These are phyloP conservation scores for Colistium nudipinnis DNA, from an alignment of 2,113 vertebrate genomes.

Conservation along the genomic window DNA sequence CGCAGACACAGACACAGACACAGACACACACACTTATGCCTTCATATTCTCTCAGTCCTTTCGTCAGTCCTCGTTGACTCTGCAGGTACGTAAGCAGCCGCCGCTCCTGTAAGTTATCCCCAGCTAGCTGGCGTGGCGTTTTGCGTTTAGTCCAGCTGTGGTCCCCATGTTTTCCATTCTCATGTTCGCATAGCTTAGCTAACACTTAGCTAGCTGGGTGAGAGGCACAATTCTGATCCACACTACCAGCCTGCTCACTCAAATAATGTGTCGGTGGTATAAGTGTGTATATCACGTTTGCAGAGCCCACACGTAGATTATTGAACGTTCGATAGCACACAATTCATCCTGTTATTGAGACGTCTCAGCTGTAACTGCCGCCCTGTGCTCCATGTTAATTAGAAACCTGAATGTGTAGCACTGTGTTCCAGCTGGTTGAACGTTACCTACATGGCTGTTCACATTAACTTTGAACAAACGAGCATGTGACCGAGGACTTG, in stretches of 20 bases:
- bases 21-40: slow-evolving; percentile 18
- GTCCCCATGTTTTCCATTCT: slow-evolving; percentile 23
- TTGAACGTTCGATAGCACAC: neutral
- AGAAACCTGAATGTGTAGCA: slow-evolving; percentile 25
- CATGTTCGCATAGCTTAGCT: slow-evolving; percentile 23
- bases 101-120: neutral
- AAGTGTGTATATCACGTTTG: accelerated
- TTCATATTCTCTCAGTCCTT: neutral
- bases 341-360: neutral
- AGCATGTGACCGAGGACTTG: slow-evolving; percentile 72
- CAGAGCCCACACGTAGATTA: neutral
- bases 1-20: neutral
- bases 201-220: neutral
- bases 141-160: slow-evolving; percentile 28
- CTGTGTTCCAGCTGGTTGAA: slow-evolving; percentile 60
- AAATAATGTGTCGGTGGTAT: neutral
- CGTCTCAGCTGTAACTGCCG: neutral
- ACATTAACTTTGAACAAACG: slow-evolving; percentile 49
- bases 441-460: slow-evolving; percentile 35
- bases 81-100: slow-evolving; percentile 29
- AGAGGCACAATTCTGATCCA: too few species aligned
- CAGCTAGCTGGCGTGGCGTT: neutral
- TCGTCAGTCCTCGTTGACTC: neutral
- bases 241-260: neutral
- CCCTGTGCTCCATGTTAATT: slow-evolving; percentile 17